Base-by-base conservation (phyloP, 2,113 vertebrate species). In the Cygnus buccinator region DNA sequence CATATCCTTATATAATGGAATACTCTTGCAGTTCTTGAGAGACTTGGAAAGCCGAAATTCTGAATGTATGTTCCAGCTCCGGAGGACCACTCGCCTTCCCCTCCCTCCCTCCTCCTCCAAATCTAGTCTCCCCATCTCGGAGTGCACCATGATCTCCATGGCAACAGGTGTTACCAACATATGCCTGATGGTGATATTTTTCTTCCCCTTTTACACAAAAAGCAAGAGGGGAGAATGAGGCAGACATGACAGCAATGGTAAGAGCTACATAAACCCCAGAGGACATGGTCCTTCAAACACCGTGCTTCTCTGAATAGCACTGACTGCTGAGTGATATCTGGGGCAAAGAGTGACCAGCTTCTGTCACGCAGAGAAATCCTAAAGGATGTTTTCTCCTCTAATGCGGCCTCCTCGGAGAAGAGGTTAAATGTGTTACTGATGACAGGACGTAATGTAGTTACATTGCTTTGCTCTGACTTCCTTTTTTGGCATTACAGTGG, bases 91-190 rank as follows among this genome's bases (percentile, higher is more conserved):
- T 94, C 93, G 81, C 57, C 92, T 61, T 96, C 33, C 19, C 9
- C 44, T 90, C 55, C 44, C 44, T 67, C 8, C 52, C 82, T 46
- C 35, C 39, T 63, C 82, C 70, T 95, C 94, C 91, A 91, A 93
- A 95, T 96, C 83, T 81, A 96, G 5, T n/a, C 75, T 97, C 76
- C 80, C 95, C 61, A 88, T 94, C 92, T 94, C 88, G 77, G 84
- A 90, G 33, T 90, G 67, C 55, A 72, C 92, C 89, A 52, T 90
- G 59, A 90, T 98, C 95, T 97, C 97, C 96, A 94, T 97, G 94
- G 97, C 91, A 98, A 97, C 85, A 63, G 11, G 39, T 87, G 58
- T 66, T 97, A 59, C 72, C 81, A 84, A 72, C 3, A 1, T 89
- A 55, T 41, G 43, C 93, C 87, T 87, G 35, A 81, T 90, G 52